Evolutionary conservation across 1,140 invertebrate genomes (phyloP).

Genomic region (Ylistrum balloti): DNA sequence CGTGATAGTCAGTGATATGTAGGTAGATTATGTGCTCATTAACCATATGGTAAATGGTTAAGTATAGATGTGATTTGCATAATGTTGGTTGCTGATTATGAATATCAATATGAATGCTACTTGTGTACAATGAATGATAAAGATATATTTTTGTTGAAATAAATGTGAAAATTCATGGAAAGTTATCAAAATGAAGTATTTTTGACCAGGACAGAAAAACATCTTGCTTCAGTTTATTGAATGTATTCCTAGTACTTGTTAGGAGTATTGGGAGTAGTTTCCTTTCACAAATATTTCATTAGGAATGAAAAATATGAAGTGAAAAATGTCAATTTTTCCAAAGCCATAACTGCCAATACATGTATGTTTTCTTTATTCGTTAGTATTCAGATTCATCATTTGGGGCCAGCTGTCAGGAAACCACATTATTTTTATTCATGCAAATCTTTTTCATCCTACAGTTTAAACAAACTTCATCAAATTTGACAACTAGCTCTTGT

Average conservation of each 20-base stretch:
- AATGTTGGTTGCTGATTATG: constrained; percentile 27
- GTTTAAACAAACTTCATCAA: neutral
- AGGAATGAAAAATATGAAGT: neutral
- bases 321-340: neutral
- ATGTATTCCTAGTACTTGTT: constrained; percentile 6
- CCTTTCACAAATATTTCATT: neutral
- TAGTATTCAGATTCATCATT: constrained; percentile 21
- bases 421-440: constrained; percentile 12
- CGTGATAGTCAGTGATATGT: neutral
- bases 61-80: constrained; percentile 34
- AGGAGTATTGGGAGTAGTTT: neutral
- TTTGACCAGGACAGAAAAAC: constrained; percentile 33
- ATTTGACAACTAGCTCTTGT: neutral
- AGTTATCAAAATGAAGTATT: neutral
- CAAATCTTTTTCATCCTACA: neutral
- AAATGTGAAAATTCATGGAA: neutral
- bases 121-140: constrained; percentile 16
- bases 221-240: neutral
- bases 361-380: neutral
- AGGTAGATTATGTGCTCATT: neutral
- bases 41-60: constrained; percentile 34
- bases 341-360: constrained; percentile 2
- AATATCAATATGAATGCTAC: constrained; percentile 5
- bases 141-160: constrained; percentile 40
- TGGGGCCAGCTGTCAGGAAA: neutral